A percentile compares a stretch with the other conserved stretches of the same genome.
Evolutionary conservation across 2,113 vertebrate genomes (phyloP).

Genomic region (Egretta garzetta): DNA sequence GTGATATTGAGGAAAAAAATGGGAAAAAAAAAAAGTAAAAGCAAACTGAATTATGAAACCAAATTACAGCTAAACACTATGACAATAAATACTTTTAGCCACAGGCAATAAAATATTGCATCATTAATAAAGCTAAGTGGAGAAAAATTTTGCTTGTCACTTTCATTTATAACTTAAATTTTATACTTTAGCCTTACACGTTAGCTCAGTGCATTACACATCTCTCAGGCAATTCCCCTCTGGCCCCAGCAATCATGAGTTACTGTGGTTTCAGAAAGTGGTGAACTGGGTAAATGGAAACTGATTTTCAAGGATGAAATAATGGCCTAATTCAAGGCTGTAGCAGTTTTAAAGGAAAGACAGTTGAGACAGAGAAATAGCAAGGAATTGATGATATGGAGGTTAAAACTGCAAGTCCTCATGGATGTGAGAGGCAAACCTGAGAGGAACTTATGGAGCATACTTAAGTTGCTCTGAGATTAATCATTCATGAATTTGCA

Average conservation of each 20-base stretch:
- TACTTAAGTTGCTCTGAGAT: background rate
- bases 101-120: constrained; percentile 60
- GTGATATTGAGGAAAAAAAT: background rate
- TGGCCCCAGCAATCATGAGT: constrained; percentile 62
- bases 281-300: constrained; percentile 62
- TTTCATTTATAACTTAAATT: constrained; percentile 71
- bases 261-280: constrained; percentile 54
- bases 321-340: constrained; percentile 31
- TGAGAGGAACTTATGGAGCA: background rate
- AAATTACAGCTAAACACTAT: constrained; percentile 45
- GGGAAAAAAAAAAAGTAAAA: background rate
- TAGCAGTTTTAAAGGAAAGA: constrained; percentile 12
- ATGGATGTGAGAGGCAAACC: background rate
- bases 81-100: constrained; percentile 59
- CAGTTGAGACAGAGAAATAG: background rate
- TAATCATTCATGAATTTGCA: background rate
- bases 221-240: constrained; percentile 64
- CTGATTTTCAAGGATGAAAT: constrained; percentile 66
- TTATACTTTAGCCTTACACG: constrained; percentile 49
- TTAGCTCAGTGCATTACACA: constrained; percentile 63
- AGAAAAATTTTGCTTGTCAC: constrained; percentile 68
- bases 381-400: background rate
- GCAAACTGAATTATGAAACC: constrained; percentile 39
- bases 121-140: constrained; percentile 65
- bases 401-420: constrained; percentile 20